phyloP scores from a whole-genome alignment of 2,888 invertebrate genomes.

The Pyrgus malvae region DNA sequence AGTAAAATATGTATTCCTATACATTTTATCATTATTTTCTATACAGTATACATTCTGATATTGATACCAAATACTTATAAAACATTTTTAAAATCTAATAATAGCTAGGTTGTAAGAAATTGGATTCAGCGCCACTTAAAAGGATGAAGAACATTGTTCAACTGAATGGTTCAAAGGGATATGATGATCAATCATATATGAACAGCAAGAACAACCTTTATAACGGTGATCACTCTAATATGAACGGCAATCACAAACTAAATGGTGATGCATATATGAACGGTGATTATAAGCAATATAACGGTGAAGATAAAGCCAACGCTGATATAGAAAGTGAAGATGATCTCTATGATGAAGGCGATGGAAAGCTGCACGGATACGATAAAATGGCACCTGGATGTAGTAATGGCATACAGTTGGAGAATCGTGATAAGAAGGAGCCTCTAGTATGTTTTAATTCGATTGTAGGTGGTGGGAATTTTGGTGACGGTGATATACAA shows the following conservation, averaged over 20 bases:
- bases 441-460: slow-evolving; percentile 54
- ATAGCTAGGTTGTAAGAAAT: no score
- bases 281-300: slow-evolving; percentile 26
- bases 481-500: slow-evolving; percentile 27
- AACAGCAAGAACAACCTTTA: neutral
- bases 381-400: slow-evolving; percentile 62
- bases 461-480: slow-evolving; percentile 34
- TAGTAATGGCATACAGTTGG: slow-evolving; percentile 60
- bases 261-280: slow-evolving; percentile 14
- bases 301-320: slow-evolving; percentile 21
- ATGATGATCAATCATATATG: no score
- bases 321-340: slow-evolving; percentile 35
- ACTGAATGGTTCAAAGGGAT: no score
- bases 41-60: no score
- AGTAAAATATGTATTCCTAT: no score
- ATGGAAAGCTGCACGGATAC: slow-evolving; percentile 60
- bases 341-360: slow-evolving; percentile 40
- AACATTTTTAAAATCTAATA: no score
- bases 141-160: no score
- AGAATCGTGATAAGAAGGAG: slow-evolving; percentile 68
- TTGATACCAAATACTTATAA: no score
- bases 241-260: neutral
- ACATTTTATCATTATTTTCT: no score
- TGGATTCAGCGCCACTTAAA: no score
- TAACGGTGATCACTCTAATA: neutral